Conservation (phyloP, 2,113 vertebrate species). For the Sinocyclocheilus maitianheensis region DNA sequence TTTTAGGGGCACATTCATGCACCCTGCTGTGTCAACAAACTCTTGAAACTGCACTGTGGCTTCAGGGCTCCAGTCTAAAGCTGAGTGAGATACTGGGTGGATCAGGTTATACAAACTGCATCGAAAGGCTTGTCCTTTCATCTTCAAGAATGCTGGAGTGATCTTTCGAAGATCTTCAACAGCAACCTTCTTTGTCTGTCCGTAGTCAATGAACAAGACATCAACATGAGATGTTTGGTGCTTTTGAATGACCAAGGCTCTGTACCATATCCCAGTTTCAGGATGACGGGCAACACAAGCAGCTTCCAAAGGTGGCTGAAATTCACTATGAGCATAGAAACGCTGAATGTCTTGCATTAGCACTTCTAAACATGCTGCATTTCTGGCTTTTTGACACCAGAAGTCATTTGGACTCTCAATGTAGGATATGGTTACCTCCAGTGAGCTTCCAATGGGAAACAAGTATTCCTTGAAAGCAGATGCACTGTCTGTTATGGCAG, state of each 20-base stretch:
- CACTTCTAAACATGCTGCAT: conserved; percentile 66
- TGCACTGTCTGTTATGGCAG: conserved; percentile 38
- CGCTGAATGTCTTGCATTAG: conserved; percentile 86
- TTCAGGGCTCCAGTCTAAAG: conserved; percentile 80
- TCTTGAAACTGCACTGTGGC: conserved; percentile 75
- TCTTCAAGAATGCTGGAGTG: conserved; percentile 74
- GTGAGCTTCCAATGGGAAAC: conserved; percentile 83
- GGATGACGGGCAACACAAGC: conserved; percentile 84
- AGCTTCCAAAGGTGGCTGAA: conserved; percentile 63
- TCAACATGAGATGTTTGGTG: conserved; percentile 71
- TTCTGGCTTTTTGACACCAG: conserved; percentile 87
- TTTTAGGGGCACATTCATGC: conserved; percentile 74
- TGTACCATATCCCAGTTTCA: conserved; percentile 83
- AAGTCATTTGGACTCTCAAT: conserved; percentile 85
- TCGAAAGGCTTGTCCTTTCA: conserved; percentile 87
- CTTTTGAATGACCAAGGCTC: conserved; percentile 80
- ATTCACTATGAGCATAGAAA: conserved; percentile 75
- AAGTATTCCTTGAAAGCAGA: conserved; percentile 69
- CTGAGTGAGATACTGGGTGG: conserved; percentile 71
- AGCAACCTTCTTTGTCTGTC: conserved; percentile 77
- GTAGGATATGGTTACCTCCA: conserved; percentile 82
- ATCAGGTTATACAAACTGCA: conserved; percentile 90
- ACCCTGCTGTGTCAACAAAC: conserved; percentile 76
- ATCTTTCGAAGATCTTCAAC: conserved; percentile 77
- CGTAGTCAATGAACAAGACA: conserved; percentile 88